Percentiles rank a stretch among this genome's conserved stretches.
phyloP scores from a whole-genome alignment of 2,888 invertebrate species.

The Hecatera dysodea region DNA sequence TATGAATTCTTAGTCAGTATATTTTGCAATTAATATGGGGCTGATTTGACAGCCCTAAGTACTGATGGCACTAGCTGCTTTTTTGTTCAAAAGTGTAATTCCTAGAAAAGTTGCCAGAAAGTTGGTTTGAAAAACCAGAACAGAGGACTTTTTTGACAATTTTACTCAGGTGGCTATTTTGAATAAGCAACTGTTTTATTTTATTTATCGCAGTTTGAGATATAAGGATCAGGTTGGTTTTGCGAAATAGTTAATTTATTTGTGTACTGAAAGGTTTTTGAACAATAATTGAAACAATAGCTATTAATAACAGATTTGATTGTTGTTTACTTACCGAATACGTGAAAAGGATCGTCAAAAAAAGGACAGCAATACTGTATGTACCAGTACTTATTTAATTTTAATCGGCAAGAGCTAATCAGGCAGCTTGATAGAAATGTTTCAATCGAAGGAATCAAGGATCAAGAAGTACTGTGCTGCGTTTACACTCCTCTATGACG shows the following conservation, averaged over 20 bases:
- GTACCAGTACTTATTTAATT: conserved; percentile 45
- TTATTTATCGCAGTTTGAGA: neutral
- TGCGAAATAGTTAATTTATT: too few species aligned
- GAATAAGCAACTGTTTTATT: neutral
- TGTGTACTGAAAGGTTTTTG: too few species aligned
- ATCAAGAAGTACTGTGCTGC: conserved; percentile 36
- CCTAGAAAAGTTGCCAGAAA: neutral
- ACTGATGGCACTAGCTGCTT: too few species aligned
- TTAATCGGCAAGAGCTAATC: conserved; percentile 44
- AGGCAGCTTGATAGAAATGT: conserved; percentile 56
- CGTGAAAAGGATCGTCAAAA: too few species aligned
- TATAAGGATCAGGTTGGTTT: too few species aligned
- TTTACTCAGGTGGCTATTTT: too few species aligned
- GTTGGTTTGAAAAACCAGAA: neutral
- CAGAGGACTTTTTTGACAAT: neutral
- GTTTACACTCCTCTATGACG: conserved; percentile 29
- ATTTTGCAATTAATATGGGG: too few species aligned
- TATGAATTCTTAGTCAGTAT: neutral
- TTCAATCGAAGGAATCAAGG: conserved; percentile 19
- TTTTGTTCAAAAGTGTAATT: neutral
- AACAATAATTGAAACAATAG: conserved; percentile 6
- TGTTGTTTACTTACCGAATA: too few species aligned
- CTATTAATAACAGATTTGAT: too few species aligned
- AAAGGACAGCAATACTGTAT: conserved; percentile 44
- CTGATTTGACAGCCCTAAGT: too few species aligned